Base-by-base conservation (phyloP, 2,888 invertebrate species). In the Cristatella mucedo region DNA sequence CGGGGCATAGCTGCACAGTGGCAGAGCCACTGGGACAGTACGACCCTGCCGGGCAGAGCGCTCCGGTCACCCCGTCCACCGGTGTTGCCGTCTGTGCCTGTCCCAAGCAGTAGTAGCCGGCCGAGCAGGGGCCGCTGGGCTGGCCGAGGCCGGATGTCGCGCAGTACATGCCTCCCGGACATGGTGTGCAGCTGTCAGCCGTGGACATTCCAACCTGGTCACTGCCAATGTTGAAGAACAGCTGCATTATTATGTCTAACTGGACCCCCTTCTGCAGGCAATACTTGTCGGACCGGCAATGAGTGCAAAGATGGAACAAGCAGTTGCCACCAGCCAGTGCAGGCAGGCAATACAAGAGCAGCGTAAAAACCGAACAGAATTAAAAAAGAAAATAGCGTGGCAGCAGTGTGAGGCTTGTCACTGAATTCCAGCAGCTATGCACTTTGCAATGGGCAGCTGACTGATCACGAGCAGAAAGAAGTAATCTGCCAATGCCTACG, bases 141-240 rank as follows among this genome's bases (percentile, higher is more conserved):
- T 45, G 34, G 2, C 54, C 44, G 20, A 60, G 47, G 6, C 56
- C 55, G 22, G 43, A 42, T 13, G 45, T 42, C 6, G 41, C 53
- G 46, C 61, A 61, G 48, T 54, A 61, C 43, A 49, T 45, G n/a
- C 61, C 59, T 21, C 47, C 49, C 2, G 53, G 43, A 44, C 62
- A 62, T 4, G 44, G 43, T 2, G 51, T 51, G 42, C 62, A 62
- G 38, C 56, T 55, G 2, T 48, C 38, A 13, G 44, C 49, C 2
- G 31, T 33, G 38, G 44, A 41, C 38, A 57, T 42, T 44, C 51
- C 46, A 31, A 53, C 53, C n/a, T n/a, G n/a, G n/a, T n/a, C n/a
- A n/a, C n/a, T n/a, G n/a, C n/a, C n/a, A n/a, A n/a, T n/a, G n/a
- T n/a, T n/a, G n/a, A n/a, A n/a, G n/a, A n/a, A n/a, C n/a, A n/a